Base-by-base conservation (phyloP, 2,888 invertebrate species). In the Teleiodes luculella region DNA sequence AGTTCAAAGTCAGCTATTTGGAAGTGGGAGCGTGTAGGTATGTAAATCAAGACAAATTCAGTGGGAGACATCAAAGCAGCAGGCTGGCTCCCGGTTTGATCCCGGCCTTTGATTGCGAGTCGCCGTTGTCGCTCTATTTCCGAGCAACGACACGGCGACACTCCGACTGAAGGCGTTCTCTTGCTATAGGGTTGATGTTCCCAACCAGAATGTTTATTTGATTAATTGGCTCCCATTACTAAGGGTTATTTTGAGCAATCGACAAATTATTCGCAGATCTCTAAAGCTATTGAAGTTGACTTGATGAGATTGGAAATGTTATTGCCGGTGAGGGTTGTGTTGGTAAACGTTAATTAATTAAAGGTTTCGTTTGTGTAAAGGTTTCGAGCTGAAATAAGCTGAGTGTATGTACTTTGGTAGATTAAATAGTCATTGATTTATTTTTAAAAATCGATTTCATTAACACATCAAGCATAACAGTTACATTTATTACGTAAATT, bases 31-130 rank as follows among this genome's bases (percentile, higher is more conserved):
- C 54, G 52, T 50, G 47, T 48, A 54, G 45, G 53, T 59, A 61
- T 64, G 65, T 64, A 67, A 69, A 64, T 74, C 71, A 72, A 72
- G 74, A 77, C 74, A 78, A 77, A 77, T 77, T 75, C 73, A 74
- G 74, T 74, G 76, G 76, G 75, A 72, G 74, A 85, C 84, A 75
- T 86, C 86, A 87, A 86, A 87, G 83, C 71, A 6, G 35, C 18
- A 64, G 64, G 63, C 64, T 68, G 74, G 70, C 65, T 67, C 68
- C 72, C 72, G 74, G 80, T 82, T 80, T 79, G 81, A 86, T 83
- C 77, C 80, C 69, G 72, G 78, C 76, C 79, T 84, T 83, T 86
- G 83, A 86, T 86, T 85, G 76, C 74, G 70, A 73, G 70, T 73
- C 70, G 66, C 68, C 67, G 69, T 61, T 16, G 16, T 18, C 18